Evolutionary conservation across 2,113 vertebrate genomes (phyloP).

Genomic region (Nipponia nippon): DNA sequence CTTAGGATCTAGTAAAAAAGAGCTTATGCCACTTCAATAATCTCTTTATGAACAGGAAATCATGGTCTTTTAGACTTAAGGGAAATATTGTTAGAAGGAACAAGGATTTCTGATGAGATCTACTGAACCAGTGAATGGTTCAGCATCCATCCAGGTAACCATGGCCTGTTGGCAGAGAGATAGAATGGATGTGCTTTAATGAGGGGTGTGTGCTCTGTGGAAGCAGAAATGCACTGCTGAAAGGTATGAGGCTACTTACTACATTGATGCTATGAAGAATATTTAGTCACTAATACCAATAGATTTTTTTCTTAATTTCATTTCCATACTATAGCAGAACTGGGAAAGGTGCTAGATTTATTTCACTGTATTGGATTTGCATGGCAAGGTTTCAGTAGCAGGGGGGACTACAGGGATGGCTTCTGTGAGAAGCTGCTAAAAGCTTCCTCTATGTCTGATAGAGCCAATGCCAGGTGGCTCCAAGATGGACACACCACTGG

Average conservation of each 20-base stretch:
- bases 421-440: too few species aligned
- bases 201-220: not conserved
- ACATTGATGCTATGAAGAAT: not conserved
- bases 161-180: not conserved
- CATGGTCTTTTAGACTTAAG: not conserved
- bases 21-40: not conserved
- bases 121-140: not conserved
- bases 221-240: not conserved
- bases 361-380: not conserved
- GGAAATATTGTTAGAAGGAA: not conserved
- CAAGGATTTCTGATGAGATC: not conserved
- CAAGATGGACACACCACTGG: too few species aligned
- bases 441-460: too few species aligned
- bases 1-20: not conserved
- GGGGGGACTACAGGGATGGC: too few species aligned
- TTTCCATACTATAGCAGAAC: not conserved
- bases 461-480: too few species aligned
- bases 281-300: not conserved
- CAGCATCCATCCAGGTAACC: not conserved
- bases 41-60: not conserved
- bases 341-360: not conserved
- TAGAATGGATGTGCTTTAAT: not conserved
- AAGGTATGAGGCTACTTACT: not conserved
- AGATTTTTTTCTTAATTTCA: not conserved
- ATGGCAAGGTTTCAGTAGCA: too few species aligned